A percentile compares a stretch with the other conserved stretches of the same genome.
These are phyloP conservation scores for human DNA, from an alignment of 2,113 vertebrate species.

Conservation along the genomic window GRCh38 chr6:66532501-66533000, in stretches of 20 bases:
- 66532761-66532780: not conserved
- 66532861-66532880: not conserved
- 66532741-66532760: not conserved
- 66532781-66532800: not conserved
- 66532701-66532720: not conserved
- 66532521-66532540: no score
- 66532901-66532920: not conserved
- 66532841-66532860: not conserved
- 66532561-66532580: no score
- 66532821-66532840: not conserved
- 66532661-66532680: not conserved
- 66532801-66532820: not conserved
- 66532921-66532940: not conserved
- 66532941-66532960: not conserved
- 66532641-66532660: no score
- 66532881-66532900: not conserved
- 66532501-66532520: no score
- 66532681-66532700: not conserved
- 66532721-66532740: not conserved
- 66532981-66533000: fast-evolving
- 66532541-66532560: no score
- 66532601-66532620: no score
- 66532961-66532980: not conserved
- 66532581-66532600: no score
- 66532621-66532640: no score